Conservation (phyloP, 2,797 vertebrate genomes). For the Phoeniculus purpureus region DNA sequence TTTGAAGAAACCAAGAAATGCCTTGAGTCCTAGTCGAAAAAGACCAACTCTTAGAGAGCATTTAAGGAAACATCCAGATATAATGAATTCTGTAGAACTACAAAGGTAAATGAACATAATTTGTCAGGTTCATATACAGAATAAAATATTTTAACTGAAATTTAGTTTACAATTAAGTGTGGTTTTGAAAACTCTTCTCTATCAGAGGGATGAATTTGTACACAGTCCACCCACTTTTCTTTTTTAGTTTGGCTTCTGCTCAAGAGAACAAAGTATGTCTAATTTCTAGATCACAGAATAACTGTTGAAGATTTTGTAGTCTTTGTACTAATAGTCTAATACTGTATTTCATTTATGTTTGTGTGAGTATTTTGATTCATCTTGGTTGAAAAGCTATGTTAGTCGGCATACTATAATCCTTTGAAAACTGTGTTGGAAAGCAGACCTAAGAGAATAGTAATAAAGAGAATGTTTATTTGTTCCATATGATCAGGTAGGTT, state of each 20-base stretch:
- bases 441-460: background rate
- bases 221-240: background rate
- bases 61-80: background rate
- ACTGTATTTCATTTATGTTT: background rate
- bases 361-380: background rate
- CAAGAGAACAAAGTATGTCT: background rate
- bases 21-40: background rate
- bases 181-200: background rate
- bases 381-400: background rate
- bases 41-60: conserved; percentile 15
- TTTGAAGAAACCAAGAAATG: conserved; percentile 13
- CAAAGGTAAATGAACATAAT: conserved; percentile 41
- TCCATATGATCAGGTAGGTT: background rate
- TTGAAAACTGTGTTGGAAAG: background rate
- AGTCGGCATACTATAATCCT: background rate
- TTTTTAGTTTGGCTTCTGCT: background rate
- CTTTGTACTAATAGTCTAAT: background rate
- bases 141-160: background rate
- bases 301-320: background rate
- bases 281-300: background rate
- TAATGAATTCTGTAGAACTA: background rate
- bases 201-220: background rate
- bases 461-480: background rate
- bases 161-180: background rate
- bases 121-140: background rate